Evolutionary conservation across 2,797 vertebrate species (phyloP), one percentile per base, ranked within the genome.

Genomic region (Scolopax rusticola): DNA sequence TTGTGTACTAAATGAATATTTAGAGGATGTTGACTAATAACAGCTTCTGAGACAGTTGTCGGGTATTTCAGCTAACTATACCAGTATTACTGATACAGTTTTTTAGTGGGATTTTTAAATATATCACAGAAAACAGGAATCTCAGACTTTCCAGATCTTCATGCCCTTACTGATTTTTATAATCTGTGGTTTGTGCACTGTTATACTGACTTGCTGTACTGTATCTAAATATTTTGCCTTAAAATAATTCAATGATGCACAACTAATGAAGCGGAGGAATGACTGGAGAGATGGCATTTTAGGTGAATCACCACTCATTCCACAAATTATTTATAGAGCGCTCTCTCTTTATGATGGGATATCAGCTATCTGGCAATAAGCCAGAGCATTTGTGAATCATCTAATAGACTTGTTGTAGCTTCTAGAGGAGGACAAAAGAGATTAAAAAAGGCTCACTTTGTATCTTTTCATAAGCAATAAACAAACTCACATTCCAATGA

Each of bases 261-360:
- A 65, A n/a, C 47, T 80, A 93, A 94, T 53, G 70, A 85, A 89
- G 50, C 38, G 40, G 76, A 82, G 24, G 24, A 89, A 85, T 86
- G 53, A 50, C 33, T 64, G 45, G 21, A 64, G 74, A 84, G 56
- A 78, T 61, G 59, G 60, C 33, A 73, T 86, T 93, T 88, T 89
- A 90, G 79, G 87, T 89, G 89, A 93, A 91, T 84, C 79, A 38
- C 30, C 57, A 50, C 65, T 92, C 67, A 81, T 89, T 79, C 73
- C 45, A 47, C 65, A 4, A 84, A 90, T 96, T 90, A 95, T 93
- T 96, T 95, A 79, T 71, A 87, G 68, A 68, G 40, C 61, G 16
- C 28, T 30, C 33, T 41, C 45, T 63, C n/a, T 65, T 59, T 54
- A 12, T 61, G 79, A 63, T 6, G 12, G 41, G n/a, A 41, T 83